phyloP scores from a whole-genome alignment of 2,888 invertebrate species.

The Cenopis cana region DNA sequence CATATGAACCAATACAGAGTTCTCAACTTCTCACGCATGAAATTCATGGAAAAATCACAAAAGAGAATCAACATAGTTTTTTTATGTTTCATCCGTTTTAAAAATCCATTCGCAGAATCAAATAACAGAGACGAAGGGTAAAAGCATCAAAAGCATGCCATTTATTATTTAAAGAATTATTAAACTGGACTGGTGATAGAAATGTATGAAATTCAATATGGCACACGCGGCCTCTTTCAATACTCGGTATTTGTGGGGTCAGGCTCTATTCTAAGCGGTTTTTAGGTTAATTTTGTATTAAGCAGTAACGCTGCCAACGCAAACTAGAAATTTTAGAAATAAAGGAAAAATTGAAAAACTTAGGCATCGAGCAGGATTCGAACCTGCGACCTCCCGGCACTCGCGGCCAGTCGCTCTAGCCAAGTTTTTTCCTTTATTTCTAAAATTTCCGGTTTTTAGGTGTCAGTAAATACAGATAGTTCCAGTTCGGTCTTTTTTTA shows the following conservation, averaged over 20 bases:
- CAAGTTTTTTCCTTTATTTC: too few relatives aligned
- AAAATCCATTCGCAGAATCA: neutral
- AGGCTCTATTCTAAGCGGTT: neutral
- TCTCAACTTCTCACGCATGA: neutral
- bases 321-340: too few relatives aligned
- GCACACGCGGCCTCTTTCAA: conserved; percentile 57
- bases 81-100: neutral
- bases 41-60: neutral
- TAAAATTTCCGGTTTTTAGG: too few relatives aligned
- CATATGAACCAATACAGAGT: neutral
- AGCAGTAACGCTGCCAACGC: too few relatives aligned
- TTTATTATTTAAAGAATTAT: conserved; percentile 23
- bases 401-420: too few relatives aligned
- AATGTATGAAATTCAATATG: conserved; percentile 74
- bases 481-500: too few relatives aligned
- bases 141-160: conserved; percentile 17
- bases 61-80: neutral
- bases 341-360: too few relatives aligned
- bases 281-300: too few relatives aligned
- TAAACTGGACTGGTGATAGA: conserved; percentile 66
- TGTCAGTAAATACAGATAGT: too few relatives aligned
- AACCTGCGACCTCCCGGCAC: too few relatives aligned
- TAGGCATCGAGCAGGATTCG: too few relatives aligned
- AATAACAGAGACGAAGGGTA: neutral
- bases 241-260: conserved; percentile 39